Evolutionary conservation across 2,888 invertebrate genomes (phyloP).

Genomic region (Melipona bicolor): DNA sequence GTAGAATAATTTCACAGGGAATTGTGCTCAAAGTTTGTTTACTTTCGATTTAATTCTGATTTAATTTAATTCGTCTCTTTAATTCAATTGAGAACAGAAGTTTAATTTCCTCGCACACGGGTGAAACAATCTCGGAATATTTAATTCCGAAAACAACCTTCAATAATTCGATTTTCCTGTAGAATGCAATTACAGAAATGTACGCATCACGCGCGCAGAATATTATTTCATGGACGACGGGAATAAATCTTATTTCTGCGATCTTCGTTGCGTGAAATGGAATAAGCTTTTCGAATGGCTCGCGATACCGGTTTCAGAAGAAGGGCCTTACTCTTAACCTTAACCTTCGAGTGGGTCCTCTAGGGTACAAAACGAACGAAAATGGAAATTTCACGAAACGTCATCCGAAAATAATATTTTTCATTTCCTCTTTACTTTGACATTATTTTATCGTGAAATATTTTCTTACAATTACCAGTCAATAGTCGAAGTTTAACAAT

Average conservation of each 20-base stretch:
- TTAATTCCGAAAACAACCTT: too few relatives aligned
- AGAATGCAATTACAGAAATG: too few relatives aligned
- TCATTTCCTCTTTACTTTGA: too few relatives aligned
- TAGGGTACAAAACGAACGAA: neutral
- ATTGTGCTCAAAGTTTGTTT: too few relatives aligned
- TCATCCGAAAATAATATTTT: neutral
- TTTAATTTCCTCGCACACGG: too few relatives aligned
- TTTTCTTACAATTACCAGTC: too few relatives aligned
- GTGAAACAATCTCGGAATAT: too few relatives aligned
- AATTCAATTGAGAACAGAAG: too few relatives aligned
- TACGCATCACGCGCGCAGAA: neutral
- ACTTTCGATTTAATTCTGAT: too few relatives aligned
- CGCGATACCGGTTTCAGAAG: neutral
- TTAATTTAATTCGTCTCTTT: too few relatives aligned
- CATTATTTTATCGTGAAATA: neutral
- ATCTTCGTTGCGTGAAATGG: neutral
- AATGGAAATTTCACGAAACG: slow-evolving; percentile 1
- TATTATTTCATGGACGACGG: neutral
- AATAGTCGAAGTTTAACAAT: too few relatives aligned
- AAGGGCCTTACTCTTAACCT: slow-evolving; percentile 1
- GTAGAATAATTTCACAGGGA: neutral
- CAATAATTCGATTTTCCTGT: too few relatives aligned
- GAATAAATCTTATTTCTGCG: neutral
- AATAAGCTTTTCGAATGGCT: neutral
- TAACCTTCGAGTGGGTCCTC: slow-evolving; percentile 4